These are phyloP conservation scores for Semnornis frantzii DNA, from an alignment of 2,113 vertebrate species.

Conservation along the genomic window DNA sequence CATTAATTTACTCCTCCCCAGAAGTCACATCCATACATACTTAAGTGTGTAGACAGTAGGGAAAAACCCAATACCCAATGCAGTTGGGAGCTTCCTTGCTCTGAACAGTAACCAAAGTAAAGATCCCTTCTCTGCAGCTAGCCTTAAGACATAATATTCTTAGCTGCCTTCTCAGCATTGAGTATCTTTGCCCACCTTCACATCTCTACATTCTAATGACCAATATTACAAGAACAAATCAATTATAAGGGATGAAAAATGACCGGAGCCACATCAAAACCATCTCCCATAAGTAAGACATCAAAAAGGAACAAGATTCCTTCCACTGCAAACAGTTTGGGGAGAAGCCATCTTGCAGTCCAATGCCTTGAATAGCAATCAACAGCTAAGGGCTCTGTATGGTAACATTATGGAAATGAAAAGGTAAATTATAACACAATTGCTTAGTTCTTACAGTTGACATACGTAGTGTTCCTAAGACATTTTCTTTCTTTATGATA, in stretches of 20 bases:
- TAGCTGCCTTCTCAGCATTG: neutral
- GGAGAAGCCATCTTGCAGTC: constrained; percentile 47
- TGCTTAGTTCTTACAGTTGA: neutral
- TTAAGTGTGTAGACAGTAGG: neutral
- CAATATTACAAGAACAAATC: constrained; percentile 37
- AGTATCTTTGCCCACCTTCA: neutral
- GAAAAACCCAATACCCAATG: neutral
- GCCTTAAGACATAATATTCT: neutral
- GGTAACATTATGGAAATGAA: neutral
- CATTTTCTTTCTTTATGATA: neutral
- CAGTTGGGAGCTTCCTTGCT: neutral
- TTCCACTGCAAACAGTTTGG: neutral
- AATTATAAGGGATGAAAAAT: constrained; percentile 47
- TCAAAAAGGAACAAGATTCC: neutral
- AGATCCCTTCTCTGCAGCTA: neutral
- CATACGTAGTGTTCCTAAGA: neutral
- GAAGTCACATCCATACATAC: neutral
- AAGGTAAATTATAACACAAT: neutral
- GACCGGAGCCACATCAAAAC: constrained; percentile 19
- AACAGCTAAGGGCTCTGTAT: neutral
- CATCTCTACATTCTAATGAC: neutral
- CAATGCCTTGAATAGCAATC: neutral
- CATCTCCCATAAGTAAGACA: neutral
- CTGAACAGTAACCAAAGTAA: neutral
- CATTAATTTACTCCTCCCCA: constrained; percentile 14